These are phyloP conservation scores for Trissolcus japonicus DNA, from an alignment of 2,888 invertebrate species.

Conservation along the genomic window DNA sequence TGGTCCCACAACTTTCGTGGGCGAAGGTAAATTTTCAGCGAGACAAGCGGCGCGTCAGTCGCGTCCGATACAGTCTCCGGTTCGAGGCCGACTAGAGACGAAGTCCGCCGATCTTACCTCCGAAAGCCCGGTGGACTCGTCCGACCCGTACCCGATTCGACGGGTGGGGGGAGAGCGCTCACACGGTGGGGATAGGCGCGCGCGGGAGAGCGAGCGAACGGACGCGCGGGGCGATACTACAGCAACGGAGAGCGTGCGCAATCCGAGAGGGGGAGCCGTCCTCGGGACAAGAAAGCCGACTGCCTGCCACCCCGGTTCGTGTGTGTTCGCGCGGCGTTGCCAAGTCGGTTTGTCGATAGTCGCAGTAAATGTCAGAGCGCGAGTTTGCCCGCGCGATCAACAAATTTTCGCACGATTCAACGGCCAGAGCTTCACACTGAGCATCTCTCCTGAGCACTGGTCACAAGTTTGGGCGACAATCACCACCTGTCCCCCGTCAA, in stretches of 20 bases:
- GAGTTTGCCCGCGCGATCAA: slow-evolving; percentile 21
- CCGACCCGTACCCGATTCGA: slow-evolving; percentile 68
- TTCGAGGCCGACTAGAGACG: slow-evolving; percentile 75
- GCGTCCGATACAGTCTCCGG: slow-evolving; percentile 73
- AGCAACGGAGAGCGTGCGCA: slow-evolving; percentile 58
- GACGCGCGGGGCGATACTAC: slow-evolving; percentile 32
- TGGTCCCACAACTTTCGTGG: slow-evolving; percentile 29
- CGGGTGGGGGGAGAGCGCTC: slow-evolving; percentile 36
- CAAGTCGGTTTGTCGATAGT: slow-evolving; percentile 63
- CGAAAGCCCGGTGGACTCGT: slow-evolving; percentile 73
- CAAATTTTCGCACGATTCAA: neutral
- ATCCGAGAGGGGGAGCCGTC: slow-evolving; percentile 64
- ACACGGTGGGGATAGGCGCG: slow-evolving; percentile 55
- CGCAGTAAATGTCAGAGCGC: slow-evolving; percentile 59
- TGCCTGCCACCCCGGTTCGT: slow-evolving; percentile 67
- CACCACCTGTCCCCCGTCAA: neutral
- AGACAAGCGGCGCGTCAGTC: slow-evolving; percentile 28
- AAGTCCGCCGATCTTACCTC: slow-evolving; percentile 72
- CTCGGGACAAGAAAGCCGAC: slow-evolving; percentile 69
- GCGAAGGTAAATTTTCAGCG: slow-evolving; percentile 18
- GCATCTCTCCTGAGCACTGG: neutral
- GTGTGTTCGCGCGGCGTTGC: slow-evolving; percentile 67
- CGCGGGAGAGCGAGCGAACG: slow-evolving; percentile 44
- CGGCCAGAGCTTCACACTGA: neutral
- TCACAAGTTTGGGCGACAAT: neutral